phyloP scores from a whole-genome alignment of 2,113 vertebrate species.

The Pedetes capensis region DNA sequence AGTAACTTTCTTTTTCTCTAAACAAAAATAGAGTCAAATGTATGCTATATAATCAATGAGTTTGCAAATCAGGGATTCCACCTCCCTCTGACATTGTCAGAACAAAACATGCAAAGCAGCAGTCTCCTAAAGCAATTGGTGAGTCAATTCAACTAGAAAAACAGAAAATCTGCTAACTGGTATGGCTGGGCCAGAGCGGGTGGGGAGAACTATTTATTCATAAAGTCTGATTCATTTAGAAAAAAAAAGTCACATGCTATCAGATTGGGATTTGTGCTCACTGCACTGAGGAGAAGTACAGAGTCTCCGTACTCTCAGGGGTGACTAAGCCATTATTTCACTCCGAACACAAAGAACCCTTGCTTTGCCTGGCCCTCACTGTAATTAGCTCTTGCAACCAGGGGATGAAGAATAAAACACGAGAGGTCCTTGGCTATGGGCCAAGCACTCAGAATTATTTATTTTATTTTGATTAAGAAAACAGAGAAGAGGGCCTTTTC shows the following conservation, averaged over 20 bases:
- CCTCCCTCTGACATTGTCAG: background rate
- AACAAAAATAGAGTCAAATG: background rate
- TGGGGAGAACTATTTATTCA: conserved; percentile 18
- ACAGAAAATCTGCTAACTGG: background rate
- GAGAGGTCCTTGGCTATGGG: conserved; percentile 19
- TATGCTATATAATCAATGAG: background rate
- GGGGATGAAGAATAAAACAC: background rate
- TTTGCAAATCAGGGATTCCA: background rate
- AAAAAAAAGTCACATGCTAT: conserved; percentile 40
- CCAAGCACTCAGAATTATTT: conserved; percentile 44
- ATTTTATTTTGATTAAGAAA: conserved; percentile 51
- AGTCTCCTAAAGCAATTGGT: background rate
- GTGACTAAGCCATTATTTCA: conserved; percentile 52
- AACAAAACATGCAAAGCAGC: background rate
- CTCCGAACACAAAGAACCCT: conserved; percentile 9
- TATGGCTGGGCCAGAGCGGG: background rate
- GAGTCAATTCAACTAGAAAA: conserved; percentile 46
- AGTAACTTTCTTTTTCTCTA: background rate
- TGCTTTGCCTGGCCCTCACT: background rate
- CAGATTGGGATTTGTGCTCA: conserved; percentile 25
- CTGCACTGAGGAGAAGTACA: background rate
- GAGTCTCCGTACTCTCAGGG: background rate
- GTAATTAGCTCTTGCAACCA: conserved; percentile 43
- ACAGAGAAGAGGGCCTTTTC: background rate
- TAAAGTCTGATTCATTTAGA: conserved; percentile 60